Evolutionary conservation across 2,888 invertebrate genomes (phyloP), one percentile per base, ranked within the genome.

Genomic region (Darwinula stevensoni): DNA sequence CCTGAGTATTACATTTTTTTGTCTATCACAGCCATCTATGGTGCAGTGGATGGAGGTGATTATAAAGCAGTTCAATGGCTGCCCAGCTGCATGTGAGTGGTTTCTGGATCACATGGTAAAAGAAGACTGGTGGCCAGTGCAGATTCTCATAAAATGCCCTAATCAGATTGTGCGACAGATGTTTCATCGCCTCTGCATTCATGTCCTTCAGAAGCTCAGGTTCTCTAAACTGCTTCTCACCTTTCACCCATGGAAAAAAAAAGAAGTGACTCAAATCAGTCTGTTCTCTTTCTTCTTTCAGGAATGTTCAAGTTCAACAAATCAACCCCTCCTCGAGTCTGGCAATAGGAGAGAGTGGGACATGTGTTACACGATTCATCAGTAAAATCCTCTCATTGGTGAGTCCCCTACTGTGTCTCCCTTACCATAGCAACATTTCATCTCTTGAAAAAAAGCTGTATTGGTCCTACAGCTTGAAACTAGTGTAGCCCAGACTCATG

Each of bases 131-230:
- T 88, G 86, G 84, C 82, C 84, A 3, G 73, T 84, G 46, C 76
- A 78, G 57, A 78, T 80, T 44, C 60, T 88, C 47, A 71, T 88
- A 48, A 82, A 82, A 52, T 88, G 88, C 53, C 84, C 86, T 17
- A 86, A 82, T 59, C 84, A 86, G 54, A 82, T 84, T 69, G 84
- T 86, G 36, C 63, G 84, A 40, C 84, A 84, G 57, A 84, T 88
- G 80, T 86, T 86, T 57, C 84, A 84, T 54, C 63, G 86, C 44
- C 62, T 88, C 43, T 75, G 82, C 47, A 76, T 86, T 51, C 86
- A 86, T 51, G 86, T 86, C 38, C 80, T 88, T 52, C 76, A 76
- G 51, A 67, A 78, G 48, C 58, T 86, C 40, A 67, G 70, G 68
- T 68, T 51, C 47, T 43, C 43, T n/a, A 33, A 27, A 15, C 32